These are phyloP conservation scores for Scopus umbretta DNA, from an alignment of 2,113 vertebrate genomes.

Conservation along the genomic window DNA sequence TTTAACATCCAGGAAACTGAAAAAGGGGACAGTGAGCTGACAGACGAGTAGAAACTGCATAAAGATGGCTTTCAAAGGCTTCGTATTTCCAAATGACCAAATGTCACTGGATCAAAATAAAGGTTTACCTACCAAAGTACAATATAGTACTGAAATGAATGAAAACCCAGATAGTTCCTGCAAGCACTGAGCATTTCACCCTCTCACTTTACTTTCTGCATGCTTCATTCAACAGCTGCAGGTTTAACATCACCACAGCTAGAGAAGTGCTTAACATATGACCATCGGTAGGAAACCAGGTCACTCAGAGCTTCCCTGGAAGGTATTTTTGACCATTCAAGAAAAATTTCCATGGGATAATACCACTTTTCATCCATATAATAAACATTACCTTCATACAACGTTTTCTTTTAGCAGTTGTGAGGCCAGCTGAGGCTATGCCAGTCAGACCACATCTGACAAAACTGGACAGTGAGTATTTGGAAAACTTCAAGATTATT, in stretches of 20 bases:
- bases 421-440: not conserved
- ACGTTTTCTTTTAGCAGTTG: not conserved
- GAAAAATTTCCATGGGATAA: not conserved
- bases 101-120: not conserved
- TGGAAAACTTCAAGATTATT: not conserved
- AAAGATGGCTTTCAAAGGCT: not conserved
- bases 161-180: not conserved
- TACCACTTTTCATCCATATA: not conserved
- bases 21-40: not conserved
- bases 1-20: not conserved
- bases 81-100: not conserved
- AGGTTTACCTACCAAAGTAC: not conserved
- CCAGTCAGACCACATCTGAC: not conserved
- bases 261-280: rapidly evolving
- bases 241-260: not conserved
- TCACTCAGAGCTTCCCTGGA: not conserved
- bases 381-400: not conserved
- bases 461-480: not conserved
- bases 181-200: not conserved
- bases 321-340: not conserved
- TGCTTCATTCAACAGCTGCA: not conserved
- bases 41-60: rapidly evolving
- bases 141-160: not conserved
- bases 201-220: not conserved
- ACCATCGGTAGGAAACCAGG: not conserved